Base-by-base conservation (phyloP, 2,113 vertebrate genomes). In the Neolamprologus cancellatus region DNA sequence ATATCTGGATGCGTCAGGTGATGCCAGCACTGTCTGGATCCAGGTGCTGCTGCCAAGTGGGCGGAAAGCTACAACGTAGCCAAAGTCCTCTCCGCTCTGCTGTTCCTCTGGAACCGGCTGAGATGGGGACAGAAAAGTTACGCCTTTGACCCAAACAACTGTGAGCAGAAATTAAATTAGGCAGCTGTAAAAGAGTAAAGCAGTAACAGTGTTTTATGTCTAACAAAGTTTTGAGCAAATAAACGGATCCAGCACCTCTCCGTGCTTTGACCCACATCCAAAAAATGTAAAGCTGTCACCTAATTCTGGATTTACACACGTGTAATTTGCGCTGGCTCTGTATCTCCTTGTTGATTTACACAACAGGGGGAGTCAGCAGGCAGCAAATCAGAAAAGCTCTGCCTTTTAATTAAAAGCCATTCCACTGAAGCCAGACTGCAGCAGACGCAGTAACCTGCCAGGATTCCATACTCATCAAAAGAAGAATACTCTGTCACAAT, bases 81-180 rank as follows among this genome's bases (percentile, higher is more conserved):
- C 98, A 87, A 98, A 98, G 20, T 96, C 97, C 78, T 97, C 97
- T 78, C 97, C 97, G 2, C 97, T 97, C 82, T 98, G 97, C 59
- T 97, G 96, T 64, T 99, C 97, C 88, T 99, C 98, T 57, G 97
- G 94, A 88, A 98, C 93, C 2, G 97, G 96, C 98, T 98, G 86
- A 91, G 69, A 36, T 15, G 88, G 82, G 84, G 78, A 90, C 88
- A 90, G 94, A 85, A 30, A 83, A 82, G 71, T 88, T 80, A 86
- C 8, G 11, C 81, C 76, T 87, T 57, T 82, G 79, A 87, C 69
- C 78, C 69, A 85, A 80, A 79, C 54, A 78, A 81, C 84, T 82
- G 84, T 81, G 71, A 66, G 78, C 41, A 84, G 54, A 79, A 86
- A 85, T 85, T 44, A 6, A 89, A 88, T 81, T 30, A 57, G 30